These are phyloP conservation scores for Drosophila demipolita DNA, from an alignment of 2,888 invertebrate genomes.

Conservation along the genomic window DNA sequence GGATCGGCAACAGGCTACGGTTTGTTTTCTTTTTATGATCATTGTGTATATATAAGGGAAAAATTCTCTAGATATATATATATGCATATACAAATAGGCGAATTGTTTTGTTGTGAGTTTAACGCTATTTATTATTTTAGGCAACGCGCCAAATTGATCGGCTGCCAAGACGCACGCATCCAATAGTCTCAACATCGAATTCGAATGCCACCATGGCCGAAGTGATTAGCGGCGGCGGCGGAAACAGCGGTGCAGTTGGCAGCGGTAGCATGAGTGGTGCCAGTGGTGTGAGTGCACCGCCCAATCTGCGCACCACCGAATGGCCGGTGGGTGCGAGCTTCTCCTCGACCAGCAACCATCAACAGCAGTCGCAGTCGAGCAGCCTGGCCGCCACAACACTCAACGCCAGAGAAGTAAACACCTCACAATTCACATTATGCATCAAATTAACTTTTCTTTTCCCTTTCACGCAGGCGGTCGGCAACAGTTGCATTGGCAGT, in stretches of 20 bases:
- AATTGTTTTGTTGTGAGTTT: slow-evolving; percentile 31
- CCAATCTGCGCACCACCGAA: slow-evolving; percentile 81
- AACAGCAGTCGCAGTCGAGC: slow-evolving; percentile 84
- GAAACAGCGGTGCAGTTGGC: slow-evolving; percentile 63
- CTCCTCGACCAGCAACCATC: slow-evolving; percentile 80
- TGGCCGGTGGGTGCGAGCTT: slow-evolving; percentile 83
- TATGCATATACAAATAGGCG: background rate
- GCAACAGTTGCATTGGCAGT: slow-evolving; percentile 70
- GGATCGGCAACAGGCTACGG: slow-evolving; percentile 94
- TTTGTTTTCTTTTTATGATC: slow-evolving; percentile 59
- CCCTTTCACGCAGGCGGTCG: slow-evolving; percentile 60
- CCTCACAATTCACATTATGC: background rate
- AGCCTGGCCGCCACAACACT: slow-evolving; percentile 83
- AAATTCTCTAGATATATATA: background rate
- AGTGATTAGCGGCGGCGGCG: slow-evolving; percentile 84
- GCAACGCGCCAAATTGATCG: slow-evolving; percentile 95
- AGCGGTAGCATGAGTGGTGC: slow-evolving; percentile 63
- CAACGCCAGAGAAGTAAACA: slow-evolving; percentile 83
- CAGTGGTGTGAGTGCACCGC: slow-evolving; percentile 67
- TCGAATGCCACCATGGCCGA: slow-evolving; percentile 86
- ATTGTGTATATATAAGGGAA: slow-evolving; percentile 17
- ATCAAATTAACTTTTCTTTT: slow-evolving; percentile 3
- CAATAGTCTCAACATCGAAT: slow-evolving; percentile 87
- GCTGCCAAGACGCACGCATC: slow-evolving; percentile 92
- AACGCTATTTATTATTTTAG: slow-evolving; percentile 84